Conservation (phyloP, 1,140 invertebrate genomes). For the Trissolcus basalis region DNA sequence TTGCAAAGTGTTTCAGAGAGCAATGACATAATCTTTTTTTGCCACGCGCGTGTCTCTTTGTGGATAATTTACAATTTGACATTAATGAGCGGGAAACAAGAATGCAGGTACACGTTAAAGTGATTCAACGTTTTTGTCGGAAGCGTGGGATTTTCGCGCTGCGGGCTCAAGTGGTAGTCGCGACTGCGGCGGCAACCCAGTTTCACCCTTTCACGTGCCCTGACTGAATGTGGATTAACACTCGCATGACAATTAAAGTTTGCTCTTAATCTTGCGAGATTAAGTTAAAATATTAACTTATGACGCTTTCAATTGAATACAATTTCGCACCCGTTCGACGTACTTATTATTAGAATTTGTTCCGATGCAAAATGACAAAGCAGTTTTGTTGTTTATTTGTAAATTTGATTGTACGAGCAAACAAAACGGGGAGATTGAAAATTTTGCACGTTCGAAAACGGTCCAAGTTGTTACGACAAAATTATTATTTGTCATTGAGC, state of each 20-base stretch:
- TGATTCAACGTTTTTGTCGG: conserved; percentile 39
- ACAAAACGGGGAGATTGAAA: too few relatives aligned
- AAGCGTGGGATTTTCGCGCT: conserved; percentile 41
- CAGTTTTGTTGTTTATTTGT: too few relatives aligned
- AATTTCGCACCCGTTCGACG: too few relatives aligned
- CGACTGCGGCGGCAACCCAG: conserved; percentile 23
- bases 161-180: conserved; percentile 16
- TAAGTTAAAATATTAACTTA: too few relatives aligned
- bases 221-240: conserved; percentile 29
- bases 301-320: too few relatives aligned
- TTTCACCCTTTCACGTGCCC: conserved; percentile 24
- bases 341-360: too few relatives aligned
- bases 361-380: too few relatives aligned
- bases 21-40: conserved; percentile 21
- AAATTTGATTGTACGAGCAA: too few relatives aligned
- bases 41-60: conserved; percentile 11
- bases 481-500: conserved; percentile 1
- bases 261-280: too few relatives aligned
- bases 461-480: too few relatives aligned
- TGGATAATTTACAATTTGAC: conserved; percentile 40
- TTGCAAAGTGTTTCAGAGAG: not conserved
- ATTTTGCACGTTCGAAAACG: too few relatives aligned
- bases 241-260: conserved; percentile 2
- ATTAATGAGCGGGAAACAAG: conserved; percentile 50
- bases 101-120: conserved; percentile 41